A percentile compares a stretch with the other conserved stretches of the same genome.
Conservation (phyloP, 2,113 vertebrate genomes). For the Semnornis frantzii region DNA sequence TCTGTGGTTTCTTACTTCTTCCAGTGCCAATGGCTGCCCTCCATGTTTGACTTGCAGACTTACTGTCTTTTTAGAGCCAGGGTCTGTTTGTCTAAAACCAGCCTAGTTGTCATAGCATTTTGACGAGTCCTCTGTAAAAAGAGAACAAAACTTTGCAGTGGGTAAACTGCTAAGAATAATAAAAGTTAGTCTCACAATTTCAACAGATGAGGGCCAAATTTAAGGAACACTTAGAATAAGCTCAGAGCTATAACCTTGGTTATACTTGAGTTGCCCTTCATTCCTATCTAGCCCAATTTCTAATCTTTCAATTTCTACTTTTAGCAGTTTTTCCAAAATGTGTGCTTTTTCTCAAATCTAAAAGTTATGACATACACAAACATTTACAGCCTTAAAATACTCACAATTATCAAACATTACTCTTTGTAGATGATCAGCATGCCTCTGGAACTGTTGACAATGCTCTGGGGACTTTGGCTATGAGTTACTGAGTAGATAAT, state of each 20-base stretch:
- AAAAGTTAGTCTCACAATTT: background rate
- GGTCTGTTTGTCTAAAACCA: conserved; percentile 73
- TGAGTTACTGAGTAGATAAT: background rate
- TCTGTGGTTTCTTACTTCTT: conserved; percentile 75
- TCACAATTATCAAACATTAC: background rate
- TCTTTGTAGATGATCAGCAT: background rate
- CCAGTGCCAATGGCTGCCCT: conserved; percentile 78
- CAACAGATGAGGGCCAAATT: background rate
- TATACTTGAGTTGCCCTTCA: background rate
- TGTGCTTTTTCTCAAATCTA: background rate
- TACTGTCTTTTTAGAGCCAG: conserved; percentile 70
- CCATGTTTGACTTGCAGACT: conserved; percentile 74
- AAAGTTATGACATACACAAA: background rate
- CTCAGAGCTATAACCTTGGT: background rate
- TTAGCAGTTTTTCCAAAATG: background rate
- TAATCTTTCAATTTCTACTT: background rate
- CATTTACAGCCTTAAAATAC: background rate
- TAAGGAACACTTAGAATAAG: background rate
- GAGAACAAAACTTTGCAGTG: conserved; percentile 54
- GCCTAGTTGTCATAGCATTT: conserved; percentile 75
- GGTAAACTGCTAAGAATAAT: conserved; percentile 40
- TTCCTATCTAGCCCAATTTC: background rate
- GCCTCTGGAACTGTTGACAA: background rate
- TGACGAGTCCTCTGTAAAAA: conserved; percentile 62
- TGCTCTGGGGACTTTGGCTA: background rate